phyloP scores from a whole-genome alignment of 2,888 invertebrate species.

The Leptopilina myrica region DNA sequence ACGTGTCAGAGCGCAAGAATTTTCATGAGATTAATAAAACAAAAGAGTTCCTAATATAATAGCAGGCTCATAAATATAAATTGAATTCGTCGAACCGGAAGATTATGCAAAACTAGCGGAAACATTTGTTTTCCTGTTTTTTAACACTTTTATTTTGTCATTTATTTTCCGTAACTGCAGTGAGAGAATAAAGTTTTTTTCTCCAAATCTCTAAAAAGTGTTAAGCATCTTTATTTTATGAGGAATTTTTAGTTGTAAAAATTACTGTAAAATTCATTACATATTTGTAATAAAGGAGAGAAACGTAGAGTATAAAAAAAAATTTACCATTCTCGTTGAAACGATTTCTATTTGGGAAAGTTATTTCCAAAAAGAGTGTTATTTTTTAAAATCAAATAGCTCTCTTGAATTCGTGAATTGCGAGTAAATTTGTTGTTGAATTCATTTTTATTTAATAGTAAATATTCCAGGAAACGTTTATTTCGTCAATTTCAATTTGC shows the following conservation, averaged over 20 bases:
- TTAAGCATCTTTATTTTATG: too few species aligned
- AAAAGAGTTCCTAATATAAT: not conserved
- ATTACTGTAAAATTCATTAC: conserved; percentile 1
- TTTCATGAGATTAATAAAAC: not conserved
- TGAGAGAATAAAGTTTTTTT: not conserved
- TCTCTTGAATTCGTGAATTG: too few species aligned
- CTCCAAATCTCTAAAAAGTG: not conserved
- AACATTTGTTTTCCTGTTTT: conserved; percentile 14
- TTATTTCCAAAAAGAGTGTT: too few species aligned
- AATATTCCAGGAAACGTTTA: too few species aligned
- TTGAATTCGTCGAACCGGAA: conserved; percentile 28
- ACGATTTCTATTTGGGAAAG: too few species aligned
- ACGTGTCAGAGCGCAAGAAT: not conserved
- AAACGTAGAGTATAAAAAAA: too few species aligned
- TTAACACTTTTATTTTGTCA: conserved; percentile 10
- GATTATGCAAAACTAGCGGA: conserved; percentile 23
- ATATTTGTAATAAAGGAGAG: not conserved
- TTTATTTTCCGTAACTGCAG: not conserved
- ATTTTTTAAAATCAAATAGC: too few species aligned
- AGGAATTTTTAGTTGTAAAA: not conserved
- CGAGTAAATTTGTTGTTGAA: too few species aligned
- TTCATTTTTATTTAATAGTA: too few species aligned
- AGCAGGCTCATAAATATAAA: conserved; percentile 21
- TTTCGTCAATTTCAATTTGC: too few species aligned
- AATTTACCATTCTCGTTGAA: too few species aligned